Evolutionary conservation across 2,888 invertebrate species (phyloP).

Genomic region (Gastracanthus pulcherrimus): DNA sequence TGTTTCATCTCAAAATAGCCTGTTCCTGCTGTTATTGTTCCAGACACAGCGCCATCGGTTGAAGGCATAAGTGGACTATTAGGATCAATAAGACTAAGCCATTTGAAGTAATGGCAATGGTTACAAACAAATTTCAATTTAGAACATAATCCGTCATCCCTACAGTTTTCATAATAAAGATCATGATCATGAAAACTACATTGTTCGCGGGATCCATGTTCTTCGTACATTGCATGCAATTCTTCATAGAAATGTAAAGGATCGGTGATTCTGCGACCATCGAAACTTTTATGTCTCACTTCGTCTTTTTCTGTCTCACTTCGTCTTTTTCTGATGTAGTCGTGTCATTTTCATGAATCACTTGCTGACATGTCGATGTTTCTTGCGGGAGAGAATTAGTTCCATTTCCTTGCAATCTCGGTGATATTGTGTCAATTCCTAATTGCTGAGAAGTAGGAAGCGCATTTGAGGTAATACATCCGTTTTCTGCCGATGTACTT

Average conservation of each 20-base stretch:
- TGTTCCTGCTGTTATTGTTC: slow-evolving; percentile 44
- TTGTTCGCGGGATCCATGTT: not conserved
- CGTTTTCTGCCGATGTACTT: not conserved
- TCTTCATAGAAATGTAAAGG: not conserved
- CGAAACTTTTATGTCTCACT: not conserved
- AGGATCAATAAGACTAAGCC: not conserved
- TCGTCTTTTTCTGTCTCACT: not conserved
- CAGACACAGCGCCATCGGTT: slow-evolving; percentile 11
- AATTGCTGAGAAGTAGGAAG: not conserved
- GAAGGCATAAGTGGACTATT: not conserved
- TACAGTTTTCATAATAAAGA: not conserved
- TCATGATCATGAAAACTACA: not conserved
- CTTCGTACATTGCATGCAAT: not conserved
- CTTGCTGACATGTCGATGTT: not conserved
- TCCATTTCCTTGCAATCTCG: not conserved
- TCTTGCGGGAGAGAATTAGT: not conserved
- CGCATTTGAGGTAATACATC: not conserved
- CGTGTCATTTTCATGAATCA: not conserved
- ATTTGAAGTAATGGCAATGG: not conserved
- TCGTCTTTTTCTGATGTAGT: not conserved
- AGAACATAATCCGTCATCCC: not conserved
- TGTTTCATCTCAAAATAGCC: slow-evolving; percentile 59
- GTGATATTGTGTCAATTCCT: not conserved
- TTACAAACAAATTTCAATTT: not conserved
- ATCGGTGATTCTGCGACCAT: not conserved